These are phyloP conservation scores for Toxostoma redivivum DNA, from an alignment of 2,113 vertebrate genomes.

Conservation along the genomic window DNA sequence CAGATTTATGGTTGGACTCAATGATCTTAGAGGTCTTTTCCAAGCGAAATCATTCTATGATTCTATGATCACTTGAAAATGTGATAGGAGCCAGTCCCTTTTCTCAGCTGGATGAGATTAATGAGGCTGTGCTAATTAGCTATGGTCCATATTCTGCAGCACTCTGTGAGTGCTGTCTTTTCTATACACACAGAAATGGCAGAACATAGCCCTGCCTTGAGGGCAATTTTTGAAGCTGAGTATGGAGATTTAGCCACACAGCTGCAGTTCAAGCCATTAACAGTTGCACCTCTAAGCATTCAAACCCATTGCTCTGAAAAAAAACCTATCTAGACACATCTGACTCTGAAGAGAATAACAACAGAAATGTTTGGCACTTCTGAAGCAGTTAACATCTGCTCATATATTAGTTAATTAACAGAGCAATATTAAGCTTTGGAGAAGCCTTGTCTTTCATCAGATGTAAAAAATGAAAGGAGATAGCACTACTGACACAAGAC, in stretches of 20 bases:
- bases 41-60: background rate
- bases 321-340: background rate
- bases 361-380: background rate
- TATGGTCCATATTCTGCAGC: background rate
- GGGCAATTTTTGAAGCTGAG: background rate
- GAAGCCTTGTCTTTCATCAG: background rate
- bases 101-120: background rate
- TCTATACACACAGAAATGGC: background rate
- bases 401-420: slow-evolving; percentile 28
- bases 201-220: background rate
- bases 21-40: background rate
- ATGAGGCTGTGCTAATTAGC: background rate
- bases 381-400: slow-evolving; percentile 46
- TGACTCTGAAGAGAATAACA: background rate
- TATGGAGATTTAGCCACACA: background rate
- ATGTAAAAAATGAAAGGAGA: background rate
- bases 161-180: background rate
- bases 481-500: background rate
- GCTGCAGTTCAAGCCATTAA: background rate
- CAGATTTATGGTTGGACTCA: background rate
- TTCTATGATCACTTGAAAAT: background rate
- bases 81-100: background rate
- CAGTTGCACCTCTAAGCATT: background rate
- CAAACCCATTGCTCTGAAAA: background rate
- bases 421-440: slow-evolving; percentile 14